phyloP scores from a whole-genome alignment of 1,140 invertebrate genomes.

The Armadillidium nasatum region DNA sequence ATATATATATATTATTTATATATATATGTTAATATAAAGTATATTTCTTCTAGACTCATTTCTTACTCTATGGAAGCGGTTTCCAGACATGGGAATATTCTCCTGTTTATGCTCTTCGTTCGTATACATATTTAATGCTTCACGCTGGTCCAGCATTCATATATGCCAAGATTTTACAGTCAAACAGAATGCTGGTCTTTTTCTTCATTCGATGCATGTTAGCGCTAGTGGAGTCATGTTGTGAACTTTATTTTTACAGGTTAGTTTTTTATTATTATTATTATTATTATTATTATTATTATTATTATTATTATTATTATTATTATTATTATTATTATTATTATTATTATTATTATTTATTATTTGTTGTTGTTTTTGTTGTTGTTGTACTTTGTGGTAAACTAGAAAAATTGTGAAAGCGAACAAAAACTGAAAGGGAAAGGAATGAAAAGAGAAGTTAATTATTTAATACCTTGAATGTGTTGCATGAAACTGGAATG shows the following conservation, averaged over 20 bases:
- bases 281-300: conserved; percentile 22
- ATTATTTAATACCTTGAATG: too few relatives aligned
- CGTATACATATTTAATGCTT: conserved; percentile 83
- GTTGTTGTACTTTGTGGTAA: too few relatives aligned
- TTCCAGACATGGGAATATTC: conserved; percentile 99
- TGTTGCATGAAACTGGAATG: too few relatives aligned
- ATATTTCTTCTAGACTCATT: conserved; percentile 58
- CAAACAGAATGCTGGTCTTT: conserved; percentile 80
- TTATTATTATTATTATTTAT: too few relatives aligned
- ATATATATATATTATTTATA: neutral
- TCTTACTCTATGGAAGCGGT: conserved; percentile 76
- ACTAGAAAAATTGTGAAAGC: too few relatives aligned
- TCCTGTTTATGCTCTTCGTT: conserved; percentile 85
- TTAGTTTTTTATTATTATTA: conserved; percentile 3
- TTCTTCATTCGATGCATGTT: conserved; percentile 81
- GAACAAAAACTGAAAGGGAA: too few relatives aligned
- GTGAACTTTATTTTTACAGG: conserved; percentile 88
- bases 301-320: conserved; percentile 20
- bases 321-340: too few relatives aligned
- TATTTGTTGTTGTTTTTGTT: too few relatives aligned
- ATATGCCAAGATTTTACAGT: conserved; percentile 67
- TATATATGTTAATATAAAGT: too few relatives aligned
- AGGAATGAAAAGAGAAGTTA: too few relatives aligned
- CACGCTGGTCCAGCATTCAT: conserved; percentile 80
- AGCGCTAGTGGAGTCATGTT: conserved; percentile 69